A percentile compares a stretch with the other conserved stretches of the same genome.
These are phyloP conservation scores for Holocentrus rufus DNA, from an alignment of 2,797 vertebrate genomes.

Conservation along the genomic window DNA sequence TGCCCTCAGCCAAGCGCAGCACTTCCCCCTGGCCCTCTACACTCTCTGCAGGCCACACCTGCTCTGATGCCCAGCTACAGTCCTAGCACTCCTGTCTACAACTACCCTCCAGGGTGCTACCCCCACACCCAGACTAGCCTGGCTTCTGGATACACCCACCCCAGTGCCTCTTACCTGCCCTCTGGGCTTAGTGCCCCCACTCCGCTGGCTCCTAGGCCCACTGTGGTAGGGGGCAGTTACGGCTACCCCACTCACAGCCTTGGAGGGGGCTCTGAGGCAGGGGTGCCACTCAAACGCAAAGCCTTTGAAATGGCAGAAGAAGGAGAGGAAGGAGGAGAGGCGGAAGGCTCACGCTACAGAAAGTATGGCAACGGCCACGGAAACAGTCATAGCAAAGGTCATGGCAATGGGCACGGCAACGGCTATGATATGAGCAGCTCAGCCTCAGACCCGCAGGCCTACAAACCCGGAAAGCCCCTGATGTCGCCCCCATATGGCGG, in stretches of 20 bases:
- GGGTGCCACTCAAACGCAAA: slow-evolving; percentile 81
- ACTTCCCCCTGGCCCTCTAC: slow-evolving; percentile 85
- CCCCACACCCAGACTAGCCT: slow-evolving; percentile 80
- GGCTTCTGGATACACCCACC: slow-evolving; percentile 84
- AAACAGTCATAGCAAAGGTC: slow-evolving; percentile 83
- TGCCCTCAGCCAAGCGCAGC: slow-evolving; percentile 84
- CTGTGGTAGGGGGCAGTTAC: slow-evolving; percentile 80
- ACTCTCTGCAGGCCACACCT: slow-evolving; percentile 80
- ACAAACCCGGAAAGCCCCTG: slow-evolving; percentile 77
- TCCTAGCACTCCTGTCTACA: slow-evolving; percentile 86
- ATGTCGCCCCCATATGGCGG: slow-evolving; percentile 81
- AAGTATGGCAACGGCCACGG: slow-evolving; percentile 88
- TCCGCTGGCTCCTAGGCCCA: slow-evolving; percentile 82
- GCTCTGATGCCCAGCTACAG: slow-evolving; percentile 85
- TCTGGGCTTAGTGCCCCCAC: slow-evolving; percentile 88
- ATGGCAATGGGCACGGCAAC: slow-evolving; percentile 82
- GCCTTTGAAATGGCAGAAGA: slow-evolving; percentile 80
- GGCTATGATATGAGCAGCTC: slow-evolving; percentile 76
- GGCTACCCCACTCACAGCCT: slow-evolving; percentile 80
- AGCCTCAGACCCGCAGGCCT: slow-evolving; percentile 69
- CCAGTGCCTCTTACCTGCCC: slow-evolving; percentile 86
- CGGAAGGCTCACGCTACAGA: slow-evolving; percentile 83
- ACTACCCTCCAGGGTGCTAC: slow-evolving; percentile 86
- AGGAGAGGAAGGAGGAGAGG: slow-evolving; percentile 76
- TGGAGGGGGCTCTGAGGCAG: slow-evolving; percentile 72